A percentile compares a stretch with the other conserved stretches of the same genome.
These are phyloP conservation scores for Burhinus bistriatus DNA, from an alignment of 2,113 vertebrate genomes.

Conservation along the genomic window DNA sequence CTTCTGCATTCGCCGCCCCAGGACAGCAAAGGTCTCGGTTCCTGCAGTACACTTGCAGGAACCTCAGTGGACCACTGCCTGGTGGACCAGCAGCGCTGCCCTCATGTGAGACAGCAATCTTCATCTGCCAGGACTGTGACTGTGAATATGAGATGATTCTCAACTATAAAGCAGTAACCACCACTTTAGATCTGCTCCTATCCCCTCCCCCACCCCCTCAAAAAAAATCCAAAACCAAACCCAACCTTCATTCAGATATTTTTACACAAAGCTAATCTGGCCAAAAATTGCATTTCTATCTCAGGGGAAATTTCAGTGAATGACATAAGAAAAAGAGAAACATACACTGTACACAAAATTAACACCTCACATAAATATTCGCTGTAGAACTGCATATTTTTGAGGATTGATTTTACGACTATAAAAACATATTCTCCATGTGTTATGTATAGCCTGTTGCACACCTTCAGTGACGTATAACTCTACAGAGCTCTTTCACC, in stretches of 20 bases:
- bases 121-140: background rate
- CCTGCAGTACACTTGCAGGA: background rate
- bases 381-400: background rate
- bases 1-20: rapidly evolving
- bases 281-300: background rate
- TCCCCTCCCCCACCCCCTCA: rapidly evolving
- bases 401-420: background rate
- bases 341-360: background rate
- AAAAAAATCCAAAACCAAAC: background rate
- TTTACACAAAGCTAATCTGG: background rate
- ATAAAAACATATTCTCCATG: background rate
- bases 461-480: background rate
- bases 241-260: background rate
- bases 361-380: background rate
- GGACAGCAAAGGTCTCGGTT: background rate
- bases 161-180: background rate
- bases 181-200: background rate
- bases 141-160: background rate
- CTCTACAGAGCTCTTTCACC: background rate
- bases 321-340: background rate
- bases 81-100: background rate
- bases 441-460: background rate
- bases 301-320: background rate
- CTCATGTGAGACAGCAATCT: background rate
- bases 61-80: background rate